Conservation (phyloP, 2,888 invertebrate species). For the Tetranychus truncatus region DNA sequence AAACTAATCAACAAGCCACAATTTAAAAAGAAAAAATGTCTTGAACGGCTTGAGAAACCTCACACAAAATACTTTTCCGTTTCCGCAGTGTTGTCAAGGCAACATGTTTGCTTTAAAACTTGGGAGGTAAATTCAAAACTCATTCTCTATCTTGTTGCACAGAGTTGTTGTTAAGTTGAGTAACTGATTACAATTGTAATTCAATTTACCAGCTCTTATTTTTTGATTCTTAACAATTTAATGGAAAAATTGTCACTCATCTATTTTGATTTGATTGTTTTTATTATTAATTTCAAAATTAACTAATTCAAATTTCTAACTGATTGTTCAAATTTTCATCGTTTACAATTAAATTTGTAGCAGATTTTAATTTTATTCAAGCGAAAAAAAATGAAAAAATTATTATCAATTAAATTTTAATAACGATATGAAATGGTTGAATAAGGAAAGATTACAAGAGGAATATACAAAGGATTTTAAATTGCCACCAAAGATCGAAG, state of each 20-base stretch:
- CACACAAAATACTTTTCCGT: neutral
- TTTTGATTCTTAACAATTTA: no score
- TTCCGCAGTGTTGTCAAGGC: neutral
- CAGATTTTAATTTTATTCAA: neutral
- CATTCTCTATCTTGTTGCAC: neutral
- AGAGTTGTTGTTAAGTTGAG: neutral
- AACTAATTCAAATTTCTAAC: neutral
- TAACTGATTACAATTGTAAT: neutral
- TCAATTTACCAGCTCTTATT: neutral
- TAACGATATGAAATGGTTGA: no score
- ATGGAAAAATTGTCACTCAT: no score
- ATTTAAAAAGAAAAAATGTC: neutral
- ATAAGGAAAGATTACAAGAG: no score
- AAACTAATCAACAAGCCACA: neutral
- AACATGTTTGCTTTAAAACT: neutral
- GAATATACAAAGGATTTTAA: no score
- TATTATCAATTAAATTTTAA: neutral
- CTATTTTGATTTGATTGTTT: slow-evolving; percentile 15
- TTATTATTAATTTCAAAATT: slow-evolving; percentile 30
- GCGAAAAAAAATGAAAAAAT: neutral
- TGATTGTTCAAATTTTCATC: neutral
- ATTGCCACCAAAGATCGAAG: no score
- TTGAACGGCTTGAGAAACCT: neutral
- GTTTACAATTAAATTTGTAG: neutral
- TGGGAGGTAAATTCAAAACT: neutral